phyloP scores from a whole-genome alignment of 2,888 invertebrate species.

The Lepidocyrtoides sp. region DNA sequence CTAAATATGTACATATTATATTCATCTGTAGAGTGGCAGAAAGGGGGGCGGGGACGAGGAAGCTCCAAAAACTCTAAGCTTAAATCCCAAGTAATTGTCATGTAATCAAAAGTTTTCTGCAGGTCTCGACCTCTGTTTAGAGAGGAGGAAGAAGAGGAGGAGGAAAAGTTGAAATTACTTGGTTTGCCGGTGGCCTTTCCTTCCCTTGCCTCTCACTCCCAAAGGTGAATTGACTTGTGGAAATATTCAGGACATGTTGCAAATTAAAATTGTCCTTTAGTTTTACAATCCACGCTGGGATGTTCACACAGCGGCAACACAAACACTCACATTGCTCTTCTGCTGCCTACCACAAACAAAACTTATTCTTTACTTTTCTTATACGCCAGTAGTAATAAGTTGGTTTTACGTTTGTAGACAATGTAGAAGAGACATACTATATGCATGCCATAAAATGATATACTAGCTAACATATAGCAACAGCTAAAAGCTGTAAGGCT shows the following conservation, averaged over 20 bases:
- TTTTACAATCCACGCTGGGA: constrained; percentile 77
- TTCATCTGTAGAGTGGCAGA: background rate
- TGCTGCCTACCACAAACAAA: constrained; percentile 19
- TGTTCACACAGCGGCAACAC: constrained; percentile 63
- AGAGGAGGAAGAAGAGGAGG: constrained; percentile 53
- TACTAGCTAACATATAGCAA: background rate
- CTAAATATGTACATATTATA: background rate
- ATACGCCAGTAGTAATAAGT: constrained; percentile 20
- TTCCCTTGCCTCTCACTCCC: constrained; percentile 31
- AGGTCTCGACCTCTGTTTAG: constrained; percentile 69
- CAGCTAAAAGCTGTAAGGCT: constrained; percentile 21
- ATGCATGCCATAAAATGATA: constrained; percentile 12
- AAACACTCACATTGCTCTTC: background rate
- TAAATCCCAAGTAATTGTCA: constrained; percentile 81
- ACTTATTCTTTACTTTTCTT: constrained; percentile 37
- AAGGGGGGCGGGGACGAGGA: constrained; percentile 61
- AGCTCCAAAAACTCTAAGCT: constrained; percentile 72
- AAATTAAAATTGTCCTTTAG: constrained; percentile 78
- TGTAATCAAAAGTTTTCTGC: constrained; percentile 80
- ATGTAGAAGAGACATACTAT: background rate
- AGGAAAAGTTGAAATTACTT: constrained; percentile 79
- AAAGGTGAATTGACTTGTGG: constrained; percentile 75
- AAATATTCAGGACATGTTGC: constrained; percentile 80
- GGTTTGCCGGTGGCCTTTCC: constrained; percentile 61
- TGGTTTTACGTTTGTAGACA: constrained; percentile 29